A percentile compares a stretch with the other conserved stretches of the same genome.
These are phyloP conservation scores for Eutolmus rufibarbis DNA, from an alignment of 2,888 invertebrate genomes.

Conservation along the genomic window DNA sequence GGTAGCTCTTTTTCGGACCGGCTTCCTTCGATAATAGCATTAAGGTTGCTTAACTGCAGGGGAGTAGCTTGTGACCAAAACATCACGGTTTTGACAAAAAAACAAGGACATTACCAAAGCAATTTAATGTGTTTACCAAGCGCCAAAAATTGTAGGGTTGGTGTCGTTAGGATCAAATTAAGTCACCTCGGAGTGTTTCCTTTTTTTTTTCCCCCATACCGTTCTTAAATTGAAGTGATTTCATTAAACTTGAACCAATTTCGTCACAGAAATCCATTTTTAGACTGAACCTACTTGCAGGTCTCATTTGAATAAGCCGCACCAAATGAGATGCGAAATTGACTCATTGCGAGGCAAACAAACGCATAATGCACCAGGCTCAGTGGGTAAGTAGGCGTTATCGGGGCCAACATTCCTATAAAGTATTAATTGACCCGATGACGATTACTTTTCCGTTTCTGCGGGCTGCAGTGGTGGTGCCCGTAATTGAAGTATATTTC, in stretches of 20 bases:
- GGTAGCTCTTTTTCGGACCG: background rate
- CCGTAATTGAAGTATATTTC: conserved; percentile 27
- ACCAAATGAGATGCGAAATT: background rate
- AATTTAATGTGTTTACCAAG: conserved; percentile 33
- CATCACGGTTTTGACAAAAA: background rate
- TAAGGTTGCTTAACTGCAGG: conserved; percentile 30
- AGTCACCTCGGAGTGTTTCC: background rate
- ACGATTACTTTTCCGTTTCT: conserved; percentile 23
- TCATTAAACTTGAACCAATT: conserved; percentile 18
- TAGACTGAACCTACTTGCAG: background rate
- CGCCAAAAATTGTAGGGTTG: background rate
- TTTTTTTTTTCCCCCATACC: background rate
- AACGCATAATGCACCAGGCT: background rate
- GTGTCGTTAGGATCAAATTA: conserved; percentile 6
- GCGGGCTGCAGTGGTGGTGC: background rate
- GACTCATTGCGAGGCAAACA: background rate
- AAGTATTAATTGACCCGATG: conserved; percentile 34
- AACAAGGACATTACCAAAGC: background rate
- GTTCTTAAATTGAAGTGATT: background rate
- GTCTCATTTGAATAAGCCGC: background rate
- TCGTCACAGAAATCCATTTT: background rate
- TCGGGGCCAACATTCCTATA: conserved; percentile 35
- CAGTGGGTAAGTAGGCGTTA: conserved; percentile 11
- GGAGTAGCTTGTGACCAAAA: conserved; percentile 15
- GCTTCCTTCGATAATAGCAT: background rate